phyloP scores from a whole-genome alignment of 1,140 invertebrate species.

The Penaeus vannamei region DNA sequence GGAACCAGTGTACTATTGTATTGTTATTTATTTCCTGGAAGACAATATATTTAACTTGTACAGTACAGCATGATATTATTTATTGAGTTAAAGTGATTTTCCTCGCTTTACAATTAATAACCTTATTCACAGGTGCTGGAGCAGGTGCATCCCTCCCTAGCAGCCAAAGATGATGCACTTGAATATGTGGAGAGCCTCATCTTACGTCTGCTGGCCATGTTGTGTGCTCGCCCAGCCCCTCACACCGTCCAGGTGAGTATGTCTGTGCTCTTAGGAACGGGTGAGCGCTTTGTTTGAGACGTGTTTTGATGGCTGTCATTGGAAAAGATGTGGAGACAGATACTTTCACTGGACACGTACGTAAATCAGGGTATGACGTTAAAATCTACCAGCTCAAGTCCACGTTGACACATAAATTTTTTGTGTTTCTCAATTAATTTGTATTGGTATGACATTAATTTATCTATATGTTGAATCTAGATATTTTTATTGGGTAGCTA shows the following conservation, averaged over 20 bases:
- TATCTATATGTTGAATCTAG: too few relatives aligned
- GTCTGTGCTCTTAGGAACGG: constrained; percentile 5
- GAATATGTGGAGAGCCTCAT: constrained; percentile 94
- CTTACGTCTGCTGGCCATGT: constrained; percentile 87
- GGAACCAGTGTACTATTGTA: too few relatives aligned
- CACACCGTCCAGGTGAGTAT: constrained; percentile 71
- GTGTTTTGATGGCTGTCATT: background rate
- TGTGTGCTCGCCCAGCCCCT: constrained; percentile 86
- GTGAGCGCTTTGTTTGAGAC: background rate
- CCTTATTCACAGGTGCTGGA: constrained; percentile 82
- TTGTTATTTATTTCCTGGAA: too few relatives aligned
- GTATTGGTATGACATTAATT: too few relatives aligned
- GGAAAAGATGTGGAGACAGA: too few relatives aligned
- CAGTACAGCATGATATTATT: background rate
- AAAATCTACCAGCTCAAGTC: too few relatives aligned
- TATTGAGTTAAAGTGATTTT: constrained; percentile 26
- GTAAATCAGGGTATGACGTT: background rate
- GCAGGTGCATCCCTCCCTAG: constrained; percentile 90
- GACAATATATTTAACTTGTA: too few relatives aligned
- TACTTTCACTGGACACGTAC: background rate
- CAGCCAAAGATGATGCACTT: constrained; percentile 90
- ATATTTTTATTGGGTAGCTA: too few relatives aligned
- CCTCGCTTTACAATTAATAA: background rate
- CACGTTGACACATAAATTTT: too few relatives aligned
- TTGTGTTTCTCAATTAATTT: too few relatives aligned